phyloP scores from a whole-genome alignment of 2,113 vertebrate genomes.

The Calonectris borealis region DNA sequence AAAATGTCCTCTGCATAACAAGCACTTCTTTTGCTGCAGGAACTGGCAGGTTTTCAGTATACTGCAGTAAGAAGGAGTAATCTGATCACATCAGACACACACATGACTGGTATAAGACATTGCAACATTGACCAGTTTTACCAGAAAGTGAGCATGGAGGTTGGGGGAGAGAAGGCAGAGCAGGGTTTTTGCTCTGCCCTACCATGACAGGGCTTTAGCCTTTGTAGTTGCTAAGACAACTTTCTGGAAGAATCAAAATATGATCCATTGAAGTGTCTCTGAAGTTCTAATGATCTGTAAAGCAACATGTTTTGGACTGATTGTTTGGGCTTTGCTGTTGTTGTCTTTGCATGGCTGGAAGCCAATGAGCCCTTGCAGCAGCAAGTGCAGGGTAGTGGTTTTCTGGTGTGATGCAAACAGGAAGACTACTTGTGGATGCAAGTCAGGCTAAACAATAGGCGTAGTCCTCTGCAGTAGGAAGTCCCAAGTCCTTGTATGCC shows the following conservation, averaged over 20 bases:
- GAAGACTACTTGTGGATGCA: background rate
- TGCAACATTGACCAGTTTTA: background rate
- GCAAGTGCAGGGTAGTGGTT: background rate
- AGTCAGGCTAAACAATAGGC: background rate
- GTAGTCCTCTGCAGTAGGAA: background rate
- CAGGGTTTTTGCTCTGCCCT: background rate
- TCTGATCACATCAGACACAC: background rate
- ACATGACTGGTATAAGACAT: background rate
- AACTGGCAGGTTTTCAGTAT: conserved; percentile 50
- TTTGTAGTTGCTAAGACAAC: background rate
- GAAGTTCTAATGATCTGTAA: background rate
- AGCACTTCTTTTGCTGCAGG: background rate
- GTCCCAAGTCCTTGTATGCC: background rate
- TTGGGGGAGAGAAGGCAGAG: background rate
- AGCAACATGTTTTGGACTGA: background rate
- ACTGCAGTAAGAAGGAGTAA: conserved; percentile 32
- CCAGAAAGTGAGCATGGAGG: background rate
- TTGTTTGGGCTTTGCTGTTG: background rate
- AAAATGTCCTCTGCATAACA: conserved; percentile 40
- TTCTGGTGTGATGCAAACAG: background rate
- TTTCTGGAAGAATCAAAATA: background rate
- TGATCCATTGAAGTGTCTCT: background rate
- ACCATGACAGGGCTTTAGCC: background rate
- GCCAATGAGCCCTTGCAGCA: background rate
- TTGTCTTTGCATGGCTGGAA: background rate